Base-by-base conservation (phyloP, 2,113 vertebrate species). In the Acrocephalus arundinaceus region DNA sequence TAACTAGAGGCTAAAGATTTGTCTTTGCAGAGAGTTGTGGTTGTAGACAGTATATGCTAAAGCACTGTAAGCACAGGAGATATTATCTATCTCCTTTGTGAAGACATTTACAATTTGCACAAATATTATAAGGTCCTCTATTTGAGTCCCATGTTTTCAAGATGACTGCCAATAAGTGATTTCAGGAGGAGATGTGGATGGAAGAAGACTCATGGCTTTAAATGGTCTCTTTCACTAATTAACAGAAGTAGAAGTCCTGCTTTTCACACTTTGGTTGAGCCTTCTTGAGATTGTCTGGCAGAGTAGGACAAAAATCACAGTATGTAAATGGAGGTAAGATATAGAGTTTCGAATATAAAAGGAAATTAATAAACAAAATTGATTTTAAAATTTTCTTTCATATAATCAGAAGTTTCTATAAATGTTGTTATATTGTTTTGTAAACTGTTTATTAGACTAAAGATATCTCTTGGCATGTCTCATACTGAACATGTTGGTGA, bases 11-110 rank as follows among this genome's bases (percentile, higher is more conserved):
- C 72, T 96, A 76, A 85, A 89, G 77, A 33, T 82, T 85, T 70
- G 35, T 73, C 92, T 96, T 96, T 92, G 76, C 59, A 89, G 83
- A 52, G 77, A 94, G 70, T 5, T 94, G 21, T 76, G 89, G 25
- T 71, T 85, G 87, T 79, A 58, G 18, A 45, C 9, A 37, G 73
- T 55, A 20, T 66, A 48, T 87, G 63, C 65, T 59, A 85, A 94
- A 67, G 75, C 55, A 80, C 30, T 82, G 46, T 63, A 87, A 86
- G 63, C 67, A 86, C 58, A 72, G 52, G 54, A 81, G 49, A 74
- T 74, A 68, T 71, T 79, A 30, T 23, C 54, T 62, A 37, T n/a
- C 25, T 37, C 15, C n/a, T 87, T 78, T 75, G 45, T 77, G 55
- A 90, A 74, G 79, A 59, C 20, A 76, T 83, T 76, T 77, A 16